phyloP scores from a whole-genome alignment of 2,113 vertebrate species.

The Thalassarche chlororhynchos region DNA sequence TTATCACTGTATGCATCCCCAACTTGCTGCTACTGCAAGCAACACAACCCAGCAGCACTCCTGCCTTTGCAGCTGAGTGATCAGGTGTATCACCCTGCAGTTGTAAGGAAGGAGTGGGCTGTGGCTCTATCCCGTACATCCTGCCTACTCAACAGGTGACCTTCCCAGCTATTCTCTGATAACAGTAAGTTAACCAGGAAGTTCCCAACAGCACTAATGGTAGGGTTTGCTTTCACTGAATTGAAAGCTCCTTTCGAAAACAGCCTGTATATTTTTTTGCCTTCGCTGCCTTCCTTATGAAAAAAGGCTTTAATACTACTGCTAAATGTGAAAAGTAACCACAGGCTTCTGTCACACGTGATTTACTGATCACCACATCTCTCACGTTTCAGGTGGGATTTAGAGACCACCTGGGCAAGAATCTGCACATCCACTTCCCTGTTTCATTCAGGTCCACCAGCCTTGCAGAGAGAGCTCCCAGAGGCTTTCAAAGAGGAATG shows the following conservation, averaged over 20 bases:
- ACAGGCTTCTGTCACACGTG: neutral
- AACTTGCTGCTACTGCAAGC: neutral
- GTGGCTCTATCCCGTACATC: neutral
- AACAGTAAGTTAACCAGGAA: neutral
- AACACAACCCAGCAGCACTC: rapidly evolving
- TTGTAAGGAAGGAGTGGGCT: neutral
- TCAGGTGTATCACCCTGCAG: neutral
- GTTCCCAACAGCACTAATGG: neutral
- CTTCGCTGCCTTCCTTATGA: neutral
- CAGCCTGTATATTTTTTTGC: neutral
- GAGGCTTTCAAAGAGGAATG: neutral
- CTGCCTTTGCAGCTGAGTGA: neutral
- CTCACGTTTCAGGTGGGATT: neutral
- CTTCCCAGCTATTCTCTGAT: neutral
- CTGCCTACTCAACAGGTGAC: neutral
- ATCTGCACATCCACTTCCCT: neutral
- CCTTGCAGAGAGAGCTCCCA: neutral
- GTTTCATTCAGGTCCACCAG: neutral
- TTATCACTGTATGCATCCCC: neutral
- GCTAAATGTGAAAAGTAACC: neutral
- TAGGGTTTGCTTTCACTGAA: neutral
- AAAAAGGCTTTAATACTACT: neutral
- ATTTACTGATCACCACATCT: neutral
- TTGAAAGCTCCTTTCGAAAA: neutral
- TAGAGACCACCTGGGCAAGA: neutral